Percentiles rank a stretch among this genome's conserved stretches.
Evolutionary conservation across 2,888 invertebrate species (phyloP).

Genomic region (Cryptus viduatorius): DNA sequence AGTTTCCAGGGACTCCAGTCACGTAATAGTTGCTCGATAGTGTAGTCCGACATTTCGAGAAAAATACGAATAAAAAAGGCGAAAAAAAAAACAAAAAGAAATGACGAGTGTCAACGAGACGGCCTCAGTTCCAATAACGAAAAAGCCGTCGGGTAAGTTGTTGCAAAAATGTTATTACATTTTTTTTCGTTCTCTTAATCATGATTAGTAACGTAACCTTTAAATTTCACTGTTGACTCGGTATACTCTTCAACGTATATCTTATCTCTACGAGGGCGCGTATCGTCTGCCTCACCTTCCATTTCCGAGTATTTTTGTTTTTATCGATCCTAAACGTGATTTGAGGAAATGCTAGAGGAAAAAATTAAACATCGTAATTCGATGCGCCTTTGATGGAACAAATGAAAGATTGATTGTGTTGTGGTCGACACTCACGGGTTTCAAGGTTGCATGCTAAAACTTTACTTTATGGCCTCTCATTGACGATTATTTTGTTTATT

Average conservation of each 20-base stretch:
- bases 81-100: constrained; percentile 32
- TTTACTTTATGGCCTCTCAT: neutral
- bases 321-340: constrained; percentile 30
- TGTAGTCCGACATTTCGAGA: neutral
- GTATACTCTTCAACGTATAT: neutral
- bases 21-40: constrained; percentile 37
- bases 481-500: neutral
- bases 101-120: constrained; percentile 79
- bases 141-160: constrained; percentile 82
- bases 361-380: neutral
- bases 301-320: constrained; percentile 5
- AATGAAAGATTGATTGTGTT: constrained; percentile 1
- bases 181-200: neutral
- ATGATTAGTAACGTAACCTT: constrained; percentile 47
- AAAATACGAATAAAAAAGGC: neutral
- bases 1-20: constrained; percentile 43
- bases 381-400: neutral
- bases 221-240: constrained; percentile 14
- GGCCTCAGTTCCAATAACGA: constrained; percentile 79
- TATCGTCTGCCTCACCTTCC: neutral
- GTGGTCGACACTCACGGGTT: neutral
- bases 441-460: constrained; percentile 38
- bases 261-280: constrained; percentile 37
- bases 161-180: neutral
- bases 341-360: neutral